These are phyloP conservation scores for Morpho achilles DNA, from an alignment of 2,888 invertebrate species.

Conservation along the genomic window DNA sequence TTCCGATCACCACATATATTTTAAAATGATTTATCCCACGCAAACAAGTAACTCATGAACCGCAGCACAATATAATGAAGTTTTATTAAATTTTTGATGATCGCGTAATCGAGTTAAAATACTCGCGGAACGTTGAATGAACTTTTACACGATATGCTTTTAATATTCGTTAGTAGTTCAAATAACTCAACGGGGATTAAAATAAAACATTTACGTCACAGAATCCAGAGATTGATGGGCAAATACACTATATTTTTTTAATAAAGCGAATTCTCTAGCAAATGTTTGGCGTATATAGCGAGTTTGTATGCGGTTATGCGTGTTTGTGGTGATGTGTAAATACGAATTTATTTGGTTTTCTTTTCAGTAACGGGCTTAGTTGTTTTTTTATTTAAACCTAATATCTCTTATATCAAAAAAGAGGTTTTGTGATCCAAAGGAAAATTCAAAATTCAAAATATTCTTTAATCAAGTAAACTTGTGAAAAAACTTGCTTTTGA, in stretches of 20 bases:
- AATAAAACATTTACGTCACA: slow-evolving; percentile 24
- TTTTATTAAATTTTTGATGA: slow-evolving; percentile 24
- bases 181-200: slow-evolving; percentile 26
- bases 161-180: slow-evolving; percentile 30
- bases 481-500: no score
- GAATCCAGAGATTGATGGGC: slow-evolving; percentile 20
- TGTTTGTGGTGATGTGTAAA: not conserved
- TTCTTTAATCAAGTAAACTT: no score
- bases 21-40: no score
- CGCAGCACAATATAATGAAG: slow-evolving; percentile 1
- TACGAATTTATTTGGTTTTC: not conserved
- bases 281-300: slow-evolving; percentile 9
- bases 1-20: no score
- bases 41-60: not conserved
- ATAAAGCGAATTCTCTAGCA: slow-evolving; percentile 11
- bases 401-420: no score
- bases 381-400: no score
- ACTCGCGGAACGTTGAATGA: slow-evolving; percentile 22
- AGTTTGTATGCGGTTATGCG: not conserved
- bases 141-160: slow-evolving; percentile 26
- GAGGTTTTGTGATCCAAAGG: no score
- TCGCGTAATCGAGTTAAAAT: slow-evolving; percentile 25
- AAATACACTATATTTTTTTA: slow-evolving; percentile 13
- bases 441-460: no score
- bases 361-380: no score